Base-by-base conservation (phyloP, 2,888 invertebrate genomes). In the Acleris laterana region DNA sequence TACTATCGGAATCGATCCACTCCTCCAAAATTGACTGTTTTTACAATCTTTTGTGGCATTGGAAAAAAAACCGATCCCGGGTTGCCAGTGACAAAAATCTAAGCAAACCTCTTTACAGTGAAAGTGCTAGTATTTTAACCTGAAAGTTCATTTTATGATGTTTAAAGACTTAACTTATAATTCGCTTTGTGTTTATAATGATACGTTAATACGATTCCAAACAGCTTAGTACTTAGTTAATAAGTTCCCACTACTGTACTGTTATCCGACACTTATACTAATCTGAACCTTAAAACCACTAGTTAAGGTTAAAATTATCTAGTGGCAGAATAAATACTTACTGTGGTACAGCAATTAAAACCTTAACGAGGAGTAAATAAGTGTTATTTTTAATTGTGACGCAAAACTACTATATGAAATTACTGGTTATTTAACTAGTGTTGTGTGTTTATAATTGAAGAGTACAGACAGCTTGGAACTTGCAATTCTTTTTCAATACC, bases 181-280 rank as follows among this genome's bases (percentile, higher is more conserved):
- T 19, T 19, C 53, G 22, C 42, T 42, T 42, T 42, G 55, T 42
- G 38, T 25, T 16, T 57, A 57, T 57, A 57, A 57, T 57, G 46
- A 46, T n/a, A 19, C 46, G 46, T 22, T 20, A 42, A 42, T 55
- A 55, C 57, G 25, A 46, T 50, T 42, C 48, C 17, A 55, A 60
- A 60, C 38, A 53, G 51, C 42, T 19, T 28, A n/a, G 60, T 56
- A 61, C 25, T 25, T 25, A 25, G 61, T 55, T 64, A 64, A 55
- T 55, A 38, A 59, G 22, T 48, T 64, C 28, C 49, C 64, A 64
- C 59, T 60, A 60, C 64, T 53, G 28, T 60, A 46, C 55, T 17
- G 19, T 20, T 55, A 55, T 13, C 3, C 55, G 44, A 22, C 55
- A 20, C 25, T 13, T 38, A 59, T 1, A 9, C 19, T 4, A 42